Percentiles rank a stretch among this genome's conserved stretches.
Conservation (phyloP, 2,113 vertebrate species). For the Odontophorus gujanensis region DNA sequence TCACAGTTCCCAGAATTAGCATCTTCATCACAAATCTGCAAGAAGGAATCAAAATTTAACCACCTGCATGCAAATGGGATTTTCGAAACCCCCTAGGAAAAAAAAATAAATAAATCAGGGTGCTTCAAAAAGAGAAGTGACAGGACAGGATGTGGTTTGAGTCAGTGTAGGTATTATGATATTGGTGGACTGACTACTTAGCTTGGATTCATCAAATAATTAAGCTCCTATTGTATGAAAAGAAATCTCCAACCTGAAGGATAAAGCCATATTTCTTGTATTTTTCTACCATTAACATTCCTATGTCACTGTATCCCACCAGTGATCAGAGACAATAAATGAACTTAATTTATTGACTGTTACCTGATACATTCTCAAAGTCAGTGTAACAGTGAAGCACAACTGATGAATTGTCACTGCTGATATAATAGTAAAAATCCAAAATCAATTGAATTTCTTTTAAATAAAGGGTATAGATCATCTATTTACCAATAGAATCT, state of each 20-base stretch:
- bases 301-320: background rate
- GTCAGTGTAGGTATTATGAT: background rate
- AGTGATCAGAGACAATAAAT: background rate
- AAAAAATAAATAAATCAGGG: background rate
- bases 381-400: background rate
- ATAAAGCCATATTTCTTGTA: background rate
- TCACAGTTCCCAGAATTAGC: background rate
- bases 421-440: background rate
- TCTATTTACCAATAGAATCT: background rate
- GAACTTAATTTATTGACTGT: background rate
- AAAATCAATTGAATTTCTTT: background rate
- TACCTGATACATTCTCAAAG: background rate
- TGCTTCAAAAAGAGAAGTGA: background rate
- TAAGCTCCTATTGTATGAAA: background rate
- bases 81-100: background rate
- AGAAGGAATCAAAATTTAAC: background rate
- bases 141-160: background rate
- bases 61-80: background rate
- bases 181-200: background rate
- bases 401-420: background rate
- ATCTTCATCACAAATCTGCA: background rate
- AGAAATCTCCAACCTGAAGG: background rate
- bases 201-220: background rate
- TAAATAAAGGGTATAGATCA: background rate
- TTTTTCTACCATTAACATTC: background rate